Evolutionary conservation across 2,797 vertebrate genomes (phyloP), one percentile per base, ranked within the genome.

Genomic region (Poeciliopsis presidionis): DNA sequence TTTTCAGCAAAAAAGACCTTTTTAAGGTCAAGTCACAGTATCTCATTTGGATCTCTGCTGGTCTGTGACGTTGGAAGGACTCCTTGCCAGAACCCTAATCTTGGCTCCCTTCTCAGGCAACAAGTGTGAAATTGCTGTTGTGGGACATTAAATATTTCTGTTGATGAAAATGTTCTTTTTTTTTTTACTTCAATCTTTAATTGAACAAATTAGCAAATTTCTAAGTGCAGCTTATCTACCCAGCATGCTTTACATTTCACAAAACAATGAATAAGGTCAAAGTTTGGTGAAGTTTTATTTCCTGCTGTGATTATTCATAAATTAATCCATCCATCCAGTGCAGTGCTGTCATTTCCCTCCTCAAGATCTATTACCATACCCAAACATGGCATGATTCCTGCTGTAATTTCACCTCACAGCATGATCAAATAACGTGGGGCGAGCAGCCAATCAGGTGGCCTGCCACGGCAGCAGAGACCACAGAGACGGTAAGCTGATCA

Each of bases 251-350:
- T 57, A 5, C 51, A 47, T 72, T 73, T 55, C 63, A 25, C 20
- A 67, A 12, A 55, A 63, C 45, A 41, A 76, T 46, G 41, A 49
- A 33, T 20, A 53, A 61, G 73, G 45, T 2, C 3, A 41, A 13
- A 1, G 63, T 67, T 41, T 41, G 20, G 22, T 25, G 63, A 69
- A 39, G 46, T 72, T 57, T 80, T 72, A 22, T 79, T 73, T 80
- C 77, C 75, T 59, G 77, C 81, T 91, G 89, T 91, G 84, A 91
- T 93, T 88, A 87, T 86, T 82, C 84, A 86, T 76, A 87, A 87
- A 90, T 93, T 80, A 79, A 94, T 92, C 85, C 84, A 74, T 41
- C 77, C 79, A 79, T 90, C 79, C 84, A 77, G 46, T 9, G 46
- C 80, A 77, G 74, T 72, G 13, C 76, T 92, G 84, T 89, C 92